Base-by-base conservation (phyloP, 2,888 invertebrate genomes). In the Empis livida region DNA sequence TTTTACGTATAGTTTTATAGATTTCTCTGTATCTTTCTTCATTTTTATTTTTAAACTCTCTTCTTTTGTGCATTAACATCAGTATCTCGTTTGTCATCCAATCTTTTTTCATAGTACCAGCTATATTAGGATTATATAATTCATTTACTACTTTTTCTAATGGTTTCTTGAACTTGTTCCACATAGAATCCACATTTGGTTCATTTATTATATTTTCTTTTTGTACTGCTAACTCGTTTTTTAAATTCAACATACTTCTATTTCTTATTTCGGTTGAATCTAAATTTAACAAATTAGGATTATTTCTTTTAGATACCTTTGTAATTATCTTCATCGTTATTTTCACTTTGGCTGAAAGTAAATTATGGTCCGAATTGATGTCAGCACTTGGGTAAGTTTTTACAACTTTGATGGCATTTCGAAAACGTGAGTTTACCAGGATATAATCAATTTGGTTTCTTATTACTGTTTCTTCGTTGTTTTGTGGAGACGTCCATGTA, bases 371-470 rank as follows among this genome's bases (percentile, higher is more conserved):
- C 2, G 40, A 32, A n/a, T 31, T 4, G 1, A 46, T 31, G 17
- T 46, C 30, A 27, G 46, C 42, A 10, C 46, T 40, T 11, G 40
- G 41, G 13, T 27, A 46, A 1, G 46, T 31, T 16, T 39, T 40
- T 2, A 23, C 46, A 3, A 8, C 16, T 23, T 38, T 46, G 2
- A 46, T 20, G 3, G 32, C 10, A 27, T 40, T 41, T 14, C 14
- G 23, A 15, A 46, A 46, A 30, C 42, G 41, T 16, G 30, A 37
- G 13, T 31, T 41, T 11, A 40, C 14, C 5, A 45, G n/a, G 11
- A 45, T 45, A 11, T 39, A 39, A 15, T 45, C 42, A 11, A 46
- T 46, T 16, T 46, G 46, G 13, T 46, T 46, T 37, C 32, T 37
- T 9, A 45, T 32, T 9, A 46, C 14, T n/a, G 16, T 41, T 4